Base-by-base conservation (phyloP, 2,797 vertebrate species). In the Ammospiza maritima region DNA sequence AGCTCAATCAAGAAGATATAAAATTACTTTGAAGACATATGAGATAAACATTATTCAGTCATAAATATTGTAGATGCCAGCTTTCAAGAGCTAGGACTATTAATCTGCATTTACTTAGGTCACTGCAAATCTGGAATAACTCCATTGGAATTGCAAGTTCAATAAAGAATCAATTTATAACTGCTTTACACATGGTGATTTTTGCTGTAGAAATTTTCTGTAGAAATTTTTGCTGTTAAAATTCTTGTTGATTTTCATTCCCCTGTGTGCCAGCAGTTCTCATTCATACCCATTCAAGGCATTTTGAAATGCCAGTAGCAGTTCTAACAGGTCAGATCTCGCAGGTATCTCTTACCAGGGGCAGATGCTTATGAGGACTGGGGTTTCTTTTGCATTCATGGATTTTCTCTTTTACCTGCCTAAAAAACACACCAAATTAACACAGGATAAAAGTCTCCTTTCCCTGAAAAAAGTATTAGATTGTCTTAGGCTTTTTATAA, bases 151-250 rank as follows among this genome's bases (percentile, higher is more conserved):
- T 34, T 40, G 53, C 32, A 65, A 75, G 38, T 88, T 82, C 29
- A 80, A 10, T 80, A 86, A 90, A 66, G 34, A 79, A 81, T 57
- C 42, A 76, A 88, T 66, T 47, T 73, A 57, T 58, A 47, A 29
- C 61, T 85, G 47, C 45, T 89, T 89, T 80, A 57, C 38, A 34
- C 0, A 0, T 72, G 58, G 30, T 67, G 26, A 38, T 81, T 86
- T 62, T 44, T 88, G 54, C 47, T 75, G 3, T 50, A 58, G 62
- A 79, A 86, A 29, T 85, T 66, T 47, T 88, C 50, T 75, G 3
- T 53, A 58, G 58, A 79, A 86, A 29, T 84, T 67, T 85, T 88
- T 89, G 15, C 54, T 89, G 29, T 70, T 94, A 81, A 93, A 91
- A 70, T 57, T 62, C 32, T 34, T 51, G 56, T 64, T 94, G 32